A percentile compares a stretch with the other conserved stretches of the same genome.
phyloP scores from a whole-genome alignment of 2,113 vertebrate species.

The Gambusia affinis region DNA sequence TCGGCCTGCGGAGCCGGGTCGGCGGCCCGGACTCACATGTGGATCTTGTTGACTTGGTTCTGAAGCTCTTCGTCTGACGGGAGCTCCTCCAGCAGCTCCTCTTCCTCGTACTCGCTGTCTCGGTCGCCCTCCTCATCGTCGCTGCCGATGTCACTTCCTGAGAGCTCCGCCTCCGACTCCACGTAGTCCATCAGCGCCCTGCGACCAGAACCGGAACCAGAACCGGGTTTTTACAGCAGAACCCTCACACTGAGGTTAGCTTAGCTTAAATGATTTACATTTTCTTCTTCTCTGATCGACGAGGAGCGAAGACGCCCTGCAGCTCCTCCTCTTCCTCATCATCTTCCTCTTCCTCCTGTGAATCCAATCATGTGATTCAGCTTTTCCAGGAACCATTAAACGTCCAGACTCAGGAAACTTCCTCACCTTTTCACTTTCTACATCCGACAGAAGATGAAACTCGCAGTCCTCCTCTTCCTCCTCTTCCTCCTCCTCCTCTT shows the following conservation, averaged over 20 bases:
- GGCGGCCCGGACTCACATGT: slow-evolving; percentile 85
- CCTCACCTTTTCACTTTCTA: slow-evolving; percentile 84
- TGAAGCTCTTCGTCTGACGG: slow-evolving; percentile 90
- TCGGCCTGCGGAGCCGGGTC: too few relatives aligned
- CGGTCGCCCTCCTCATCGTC: slow-evolving; percentile 88
- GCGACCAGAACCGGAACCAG: neutral
- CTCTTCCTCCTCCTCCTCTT: slow-evolving; percentile 69
- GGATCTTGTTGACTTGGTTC: slow-evolving; percentile 93
- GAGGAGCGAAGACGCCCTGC: slow-evolving; percentile 78
- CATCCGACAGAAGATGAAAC: slow-evolving; percentile 88
- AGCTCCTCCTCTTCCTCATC: slow-evolving; percentile 84
- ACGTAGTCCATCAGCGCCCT: slow-evolving; percentile 89
- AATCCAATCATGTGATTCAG: neutral
- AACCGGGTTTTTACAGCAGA: neutral
- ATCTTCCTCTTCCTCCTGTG: slow-evolving; percentile 67
- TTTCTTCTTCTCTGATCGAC: slow-evolving; percentile 78
- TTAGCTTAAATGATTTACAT: slow-evolving; percentile 74
- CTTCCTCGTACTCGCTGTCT: slow-evolving; percentile 93
- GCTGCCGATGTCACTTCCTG: slow-evolving; percentile 90
- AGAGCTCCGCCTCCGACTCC: slow-evolving; percentile 96
- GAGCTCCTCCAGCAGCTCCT: slow-evolving; percentile 89
- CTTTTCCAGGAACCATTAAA: neutral
- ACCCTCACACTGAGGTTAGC: too few relatives aligned
- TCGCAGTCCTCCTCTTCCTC: slow-evolving; percentile 86
- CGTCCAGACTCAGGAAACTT: too few relatives aligned